Percentiles rank a stretch among this genome's conserved stretches.
phyloP scores from a whole-genome alignment of 1,140 invertebrate genomes.

The Eciton burchellii region DNA sequence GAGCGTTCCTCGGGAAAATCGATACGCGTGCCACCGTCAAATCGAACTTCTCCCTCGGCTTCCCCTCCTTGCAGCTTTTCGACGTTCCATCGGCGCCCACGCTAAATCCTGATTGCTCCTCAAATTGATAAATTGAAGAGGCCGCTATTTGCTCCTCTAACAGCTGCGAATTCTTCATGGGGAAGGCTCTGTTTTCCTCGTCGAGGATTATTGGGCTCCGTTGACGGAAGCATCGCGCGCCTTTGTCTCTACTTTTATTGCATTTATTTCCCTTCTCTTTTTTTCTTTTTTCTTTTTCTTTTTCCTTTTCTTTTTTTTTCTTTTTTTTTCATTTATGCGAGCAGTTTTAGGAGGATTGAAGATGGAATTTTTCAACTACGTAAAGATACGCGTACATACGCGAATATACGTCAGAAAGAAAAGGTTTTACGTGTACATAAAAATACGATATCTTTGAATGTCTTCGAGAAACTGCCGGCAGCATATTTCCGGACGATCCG shows the following conservation, averaged over 20 bases:
- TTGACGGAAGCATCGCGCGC: background rate
- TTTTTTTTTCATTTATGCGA: conserved; percentile 9
- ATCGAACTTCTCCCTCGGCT: conserved; percentile 7
- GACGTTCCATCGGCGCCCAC: conserved; percentile 31
- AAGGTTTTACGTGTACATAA: background rate
- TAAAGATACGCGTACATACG: background rate
- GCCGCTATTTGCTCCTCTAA: conserved; percentile 32
- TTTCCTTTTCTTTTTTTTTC: background rate
- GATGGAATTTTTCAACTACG: background rate
- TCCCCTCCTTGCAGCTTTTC: background rate
- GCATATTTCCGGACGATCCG: background rate
- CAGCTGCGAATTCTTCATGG: conserved; percentile 17
- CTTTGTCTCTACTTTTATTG: background rate
- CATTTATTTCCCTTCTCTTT: too few species aligned
- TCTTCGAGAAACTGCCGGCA: background rate
- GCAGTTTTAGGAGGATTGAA: background rate
- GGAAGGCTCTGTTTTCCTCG: conserved; percentile 7
- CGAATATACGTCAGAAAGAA: background rate
- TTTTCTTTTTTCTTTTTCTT: conserved; percentile 26
- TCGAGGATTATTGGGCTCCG: conserved; percentile 13
- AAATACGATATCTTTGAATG: background rate
- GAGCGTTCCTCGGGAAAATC: conserved; percentile 20
- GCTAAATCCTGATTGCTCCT: conserved; percentile 37
- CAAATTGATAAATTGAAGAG: conserved; percentile 44
- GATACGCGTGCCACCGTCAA: conserved; percentile 11